Percentiles rank a stretch among this genome's conserved stretches.
Conservation (phyloP, 2,888 invertebrate species). For the Cantharis lateralis region DNA sequence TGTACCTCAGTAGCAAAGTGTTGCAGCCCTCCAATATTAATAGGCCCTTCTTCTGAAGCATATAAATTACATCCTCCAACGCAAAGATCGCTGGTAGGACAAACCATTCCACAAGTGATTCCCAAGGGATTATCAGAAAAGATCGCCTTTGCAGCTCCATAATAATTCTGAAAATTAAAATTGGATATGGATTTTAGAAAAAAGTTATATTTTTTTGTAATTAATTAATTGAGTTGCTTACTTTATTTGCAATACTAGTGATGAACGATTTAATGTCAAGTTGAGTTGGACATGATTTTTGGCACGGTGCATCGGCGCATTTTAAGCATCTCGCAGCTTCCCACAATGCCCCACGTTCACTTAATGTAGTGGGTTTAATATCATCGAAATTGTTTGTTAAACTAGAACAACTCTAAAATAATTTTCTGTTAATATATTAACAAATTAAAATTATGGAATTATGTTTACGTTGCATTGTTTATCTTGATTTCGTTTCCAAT, state of each 20-base stretch:
- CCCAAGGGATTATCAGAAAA: slow-evolving; percentile 97
- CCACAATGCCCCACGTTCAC: slow-evolving; percentile 89
- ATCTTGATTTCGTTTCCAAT: slow-evolving; percentile 93
- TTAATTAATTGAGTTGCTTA: slow-evolving; percentile 47
- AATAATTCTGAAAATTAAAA: slow-evolving; percentile 78
- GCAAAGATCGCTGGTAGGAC: slow-evolving; percentile 97
- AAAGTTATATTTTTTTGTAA: too few relatives aligned
- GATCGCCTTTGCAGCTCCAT: slow-evolving; percentile 95
- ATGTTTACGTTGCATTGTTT: slow-evolving; percentile 80
- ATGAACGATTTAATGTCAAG: slow-evolving; percentile 97
- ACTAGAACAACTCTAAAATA: slow-evolving; percentile 67
- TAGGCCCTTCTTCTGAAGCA: slow-evolving; percentile 95
- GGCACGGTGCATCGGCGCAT: slow-evolving; percentile 96
- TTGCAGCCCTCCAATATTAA: slow-evolving; percentile 97
- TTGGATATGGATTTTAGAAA: neutral
- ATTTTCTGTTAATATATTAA: slow-evolving; percentile 8
- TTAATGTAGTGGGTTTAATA: slow-evolving; percentile 95
- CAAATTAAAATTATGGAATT: neutral
- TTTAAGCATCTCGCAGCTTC: slow-evolving; percentile 90
- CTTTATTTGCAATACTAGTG: slow-evolving; percentile 93
- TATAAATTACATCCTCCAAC: slow-evolving; percentile 97
- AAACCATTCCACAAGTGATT: slow-evolving; percentile 96
- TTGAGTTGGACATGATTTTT: slow-evolving; percentile 98
- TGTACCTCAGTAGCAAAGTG: slow-evolving; percentile 93
- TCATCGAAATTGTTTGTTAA: slow-evolving; percentile 91